These are phyloP conservation scores for Scaptomyza cyrtandrae DNA, from an alignment of 2,888 invertebrate species.

Conservation along the genomic window DNA sequence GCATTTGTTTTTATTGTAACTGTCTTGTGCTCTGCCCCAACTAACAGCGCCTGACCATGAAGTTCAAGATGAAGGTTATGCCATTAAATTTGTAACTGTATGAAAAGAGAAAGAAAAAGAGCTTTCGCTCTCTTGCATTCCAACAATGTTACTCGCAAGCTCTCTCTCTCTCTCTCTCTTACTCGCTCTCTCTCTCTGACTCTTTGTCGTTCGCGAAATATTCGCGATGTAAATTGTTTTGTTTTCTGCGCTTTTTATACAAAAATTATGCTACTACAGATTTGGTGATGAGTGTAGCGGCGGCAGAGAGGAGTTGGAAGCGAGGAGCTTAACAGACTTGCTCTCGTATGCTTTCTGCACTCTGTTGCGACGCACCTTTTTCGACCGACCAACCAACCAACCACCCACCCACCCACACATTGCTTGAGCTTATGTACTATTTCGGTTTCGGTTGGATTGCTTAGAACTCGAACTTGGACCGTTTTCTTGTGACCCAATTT, in stretches of 20 bases:
- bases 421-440: neutral
- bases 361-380: neutral
- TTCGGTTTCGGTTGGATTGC: neutral
- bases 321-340: neutral
- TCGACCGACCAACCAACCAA: no score
- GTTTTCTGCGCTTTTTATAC: slow-evolving; percentile 56
- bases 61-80: slow-evolving; percentile 79
- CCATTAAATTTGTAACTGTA: slow-evolving; percentile 33
- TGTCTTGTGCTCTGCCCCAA: slow-evolving; percentile 5
- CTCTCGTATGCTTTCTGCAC: neutral
- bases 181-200: neutral
- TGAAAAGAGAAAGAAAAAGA: slow-evolving; percentile 3
- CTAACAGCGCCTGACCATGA: slow-evolving; percentile 53
- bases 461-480: slow-evolving; percentile 10
- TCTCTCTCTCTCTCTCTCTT: slow-evolving; percentile 6
- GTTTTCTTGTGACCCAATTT: slow-evolving; percentile 68
- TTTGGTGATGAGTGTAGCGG: neutral
- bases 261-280: slow-evolving; percentile 49
- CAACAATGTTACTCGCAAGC: neutral
- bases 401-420: neutral
- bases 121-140: slow-evolving; percentile 43
- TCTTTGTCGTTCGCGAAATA: neutral
- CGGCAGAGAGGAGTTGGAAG: neutral
- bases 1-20: slow-evolving; percentile 76
- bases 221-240: slow-evolving; percentile 52